Evolutionary conservation across 2,888 invertebrate genomes (phyloP), one percentile per base, ranked within the genome.

Genomic region (Nomada goodeniana): DNA sequence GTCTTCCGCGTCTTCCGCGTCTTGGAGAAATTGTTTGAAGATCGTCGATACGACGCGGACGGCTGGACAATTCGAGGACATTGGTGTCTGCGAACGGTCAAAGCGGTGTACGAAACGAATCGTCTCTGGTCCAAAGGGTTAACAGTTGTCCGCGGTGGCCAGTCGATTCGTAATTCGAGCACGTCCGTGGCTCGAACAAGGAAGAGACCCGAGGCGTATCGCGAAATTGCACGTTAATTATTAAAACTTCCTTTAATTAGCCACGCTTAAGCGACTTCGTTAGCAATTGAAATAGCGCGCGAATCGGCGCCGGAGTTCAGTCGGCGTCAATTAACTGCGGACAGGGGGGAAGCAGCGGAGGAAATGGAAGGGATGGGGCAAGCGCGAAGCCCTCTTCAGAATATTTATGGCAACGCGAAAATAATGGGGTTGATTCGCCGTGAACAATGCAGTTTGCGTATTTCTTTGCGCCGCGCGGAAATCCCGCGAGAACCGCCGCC

Each of bases 211-310:
- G 44, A 20, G 55, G n/a, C 18, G 57, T 23, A 47, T 57, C 20
- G 42, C 44, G 23, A 65, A 60, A 69, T 65, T 52, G 42, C 73
- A 63, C 59, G 71, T 71, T 71, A 68, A 83, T 76, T 68, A 79
- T 83, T 74, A 77, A 85, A 78, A 69, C 67, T 76, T 83, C 78
- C 73, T 76, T 65, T 65, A 69, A 78, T 85, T 76, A 86, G 77
- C 76, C 71, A 57, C 72, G 64, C 63, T 72, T 60, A 69, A 73
- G 61, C 53, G 76, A 76, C 73, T 74, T 84, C 57, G 78, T 85
- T 84, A 79, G 76, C 82, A 76, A 84, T 84, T 84, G 82, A 85
- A 78, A 84, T 82, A 50, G 67, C 60, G 61, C 55, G n/a, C 26
- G 76, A 70, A 47, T 69, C 76, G 72, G 52, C 53, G n/a, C 73